Evolutionary conservation across 2,888 invertebrate genomes (phyloP).

Genomic region (Notodonta ziczac): DNA sequence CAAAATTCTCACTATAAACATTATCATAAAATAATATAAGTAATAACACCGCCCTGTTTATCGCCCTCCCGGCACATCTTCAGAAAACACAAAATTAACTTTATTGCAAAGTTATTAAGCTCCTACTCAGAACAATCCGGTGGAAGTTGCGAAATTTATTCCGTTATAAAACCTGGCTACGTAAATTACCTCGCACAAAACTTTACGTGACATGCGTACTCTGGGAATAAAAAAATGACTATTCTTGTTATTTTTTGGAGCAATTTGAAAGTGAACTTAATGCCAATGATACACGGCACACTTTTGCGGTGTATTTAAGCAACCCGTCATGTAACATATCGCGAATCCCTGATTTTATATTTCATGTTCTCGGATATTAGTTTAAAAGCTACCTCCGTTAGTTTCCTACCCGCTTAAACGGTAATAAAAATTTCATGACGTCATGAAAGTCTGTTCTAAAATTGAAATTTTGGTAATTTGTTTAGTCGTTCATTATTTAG

Average conservation of each 20-base stretch:
- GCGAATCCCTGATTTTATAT: no score
- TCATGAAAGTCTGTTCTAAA: conserved; percentile 6
- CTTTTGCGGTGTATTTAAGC: no score
- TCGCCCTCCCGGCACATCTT: neutral
- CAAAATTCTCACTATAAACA: no score
- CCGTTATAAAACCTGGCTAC: conserved; percentile 22
- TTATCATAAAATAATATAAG: conserved; percentile 2
- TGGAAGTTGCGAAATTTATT: conserved; percentile 27
- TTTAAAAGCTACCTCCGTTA: neutral
- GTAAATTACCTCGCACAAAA: conserved; percentile 20
- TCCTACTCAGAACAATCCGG: conserved; percentile 14
- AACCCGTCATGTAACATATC: no score
- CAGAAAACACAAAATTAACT: conserved; percentile 5
- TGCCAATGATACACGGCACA: no score
- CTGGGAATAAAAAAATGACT: neutral
- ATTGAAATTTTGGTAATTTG: neutral
- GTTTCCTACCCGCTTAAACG: neutral
- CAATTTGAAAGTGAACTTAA: no score
- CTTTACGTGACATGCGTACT: conserved; percentile 16
- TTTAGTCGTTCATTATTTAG: neutral
- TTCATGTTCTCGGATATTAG: no score
- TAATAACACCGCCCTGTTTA: neutral
- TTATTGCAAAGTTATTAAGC: conserved; percentile 20
- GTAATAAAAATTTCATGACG: neutral
- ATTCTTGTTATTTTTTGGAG: no score